Conservation (phyloP, 1,140 invertebrate genomes). For the Eupristina koningsbergeri region DNA sequence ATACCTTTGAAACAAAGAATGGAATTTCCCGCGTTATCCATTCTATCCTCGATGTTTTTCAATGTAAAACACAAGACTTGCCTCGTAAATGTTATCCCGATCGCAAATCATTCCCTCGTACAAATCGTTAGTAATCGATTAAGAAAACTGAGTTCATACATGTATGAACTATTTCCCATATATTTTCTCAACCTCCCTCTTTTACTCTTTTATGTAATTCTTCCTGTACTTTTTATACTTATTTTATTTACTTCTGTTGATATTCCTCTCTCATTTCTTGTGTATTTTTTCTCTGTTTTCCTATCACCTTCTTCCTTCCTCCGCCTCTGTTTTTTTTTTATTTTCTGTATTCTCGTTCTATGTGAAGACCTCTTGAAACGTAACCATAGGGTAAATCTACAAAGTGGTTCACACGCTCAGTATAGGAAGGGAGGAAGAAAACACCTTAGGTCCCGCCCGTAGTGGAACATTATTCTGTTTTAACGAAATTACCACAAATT, state of each 20-base stretch:
- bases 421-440: constrained; percentile 33
- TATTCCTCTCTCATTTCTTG: not conserved
- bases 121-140: constrained; percentile 38
- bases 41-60: not conserved
- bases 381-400: constrained; percentile 22
- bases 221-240: no score
- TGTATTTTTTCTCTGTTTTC: not conserved
- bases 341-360: not conserved
- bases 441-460: constrained; percentile 42
- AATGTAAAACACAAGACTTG: not conserved
- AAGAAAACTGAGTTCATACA: not conserved
- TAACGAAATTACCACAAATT: constrained; percentile 65
- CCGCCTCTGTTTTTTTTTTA: not conserved
- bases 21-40: constrained; percentile 39
- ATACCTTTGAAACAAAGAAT: constrained; percentile 9
- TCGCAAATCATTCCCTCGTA: constrained; percentile 43
- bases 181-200: not conserved
- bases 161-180: not conserved
- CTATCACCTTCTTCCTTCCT: not conserved
- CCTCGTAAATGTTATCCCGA: constrained; percentile 4
- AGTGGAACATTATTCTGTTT: constrained; percentile 56
- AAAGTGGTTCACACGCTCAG: constrained; percentile 18
- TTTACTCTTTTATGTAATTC: not conserved
- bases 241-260: no score
- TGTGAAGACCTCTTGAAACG: not conserved